Evolutionary conservation across 2,797 vertebrate genomes (phyloP).

Genomic region (Potorous gilbertii): DNA sequence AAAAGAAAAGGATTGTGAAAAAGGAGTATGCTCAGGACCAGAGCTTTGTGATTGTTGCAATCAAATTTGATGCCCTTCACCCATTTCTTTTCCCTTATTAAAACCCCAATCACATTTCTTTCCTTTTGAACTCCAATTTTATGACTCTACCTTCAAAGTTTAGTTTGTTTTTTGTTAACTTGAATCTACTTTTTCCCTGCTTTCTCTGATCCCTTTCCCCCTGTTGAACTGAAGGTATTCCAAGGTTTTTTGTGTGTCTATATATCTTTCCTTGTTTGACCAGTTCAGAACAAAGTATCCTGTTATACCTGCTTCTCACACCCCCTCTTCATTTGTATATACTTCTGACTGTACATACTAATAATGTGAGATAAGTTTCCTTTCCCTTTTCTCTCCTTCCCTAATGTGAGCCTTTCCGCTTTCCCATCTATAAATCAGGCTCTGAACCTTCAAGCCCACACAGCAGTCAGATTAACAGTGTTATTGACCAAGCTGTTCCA

Average conservation of each 20-base stretch:
- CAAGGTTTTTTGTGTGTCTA: neutral
- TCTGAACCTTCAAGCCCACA: neutral
- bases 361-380: neutral
- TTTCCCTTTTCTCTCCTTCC: neutral
- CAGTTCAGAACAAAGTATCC: neutral
- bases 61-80: neutral
- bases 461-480: neutral
- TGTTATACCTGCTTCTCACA: neutral
- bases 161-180: neutral
- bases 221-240: neutral
- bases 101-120: neutral
- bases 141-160: neutral
- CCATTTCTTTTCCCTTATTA: neutral
- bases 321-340: neutral
- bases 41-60: neutral
- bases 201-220: neutral
- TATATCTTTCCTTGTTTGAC: neutral
- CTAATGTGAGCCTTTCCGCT: neutral
- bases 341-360: neutral
- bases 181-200: neutral
- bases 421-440: neutral
- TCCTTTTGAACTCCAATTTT: neutral
- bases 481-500: neutral
- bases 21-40: neutral
- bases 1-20: neutral